Percentiles rank a stretch among this genome's conserved stretches.
phyloP scores from a whole-genome alignment of 2,113 vertebrate genomes.

The Asarcornis scutulata region DNA sequence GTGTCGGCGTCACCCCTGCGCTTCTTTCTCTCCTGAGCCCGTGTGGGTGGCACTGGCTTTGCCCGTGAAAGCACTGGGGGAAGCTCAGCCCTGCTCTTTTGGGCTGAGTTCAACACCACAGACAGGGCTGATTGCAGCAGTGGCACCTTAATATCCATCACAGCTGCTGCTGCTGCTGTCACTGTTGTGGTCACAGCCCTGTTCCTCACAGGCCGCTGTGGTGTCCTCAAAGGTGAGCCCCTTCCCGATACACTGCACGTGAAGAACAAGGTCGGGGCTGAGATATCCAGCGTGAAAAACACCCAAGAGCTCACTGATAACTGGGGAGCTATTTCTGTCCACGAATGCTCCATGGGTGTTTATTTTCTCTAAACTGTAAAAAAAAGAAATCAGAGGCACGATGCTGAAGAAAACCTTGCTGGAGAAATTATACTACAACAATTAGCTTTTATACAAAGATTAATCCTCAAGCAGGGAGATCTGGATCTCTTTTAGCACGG shows the following conservation, averaged over 20 bases:
- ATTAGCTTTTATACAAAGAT: constrained; percentile 31
- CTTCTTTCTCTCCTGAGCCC: background rate
- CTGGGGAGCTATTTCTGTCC: background rate
- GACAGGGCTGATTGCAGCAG: background rate
- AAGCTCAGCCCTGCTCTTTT: background rate
- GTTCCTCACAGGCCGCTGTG: background rate
- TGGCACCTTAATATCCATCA: background rate
- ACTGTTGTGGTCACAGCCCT: background rate
- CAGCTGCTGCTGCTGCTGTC: background rate
- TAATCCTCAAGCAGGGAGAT: background rate
- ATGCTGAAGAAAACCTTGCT: constrained; percentile 16
- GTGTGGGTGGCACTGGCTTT: background rate
- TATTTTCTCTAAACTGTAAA: background rate
- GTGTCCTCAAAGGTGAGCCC: background rate
- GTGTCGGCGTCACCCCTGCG: constrained; percentile 2
- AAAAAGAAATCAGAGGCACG: constrained; percentile 19
- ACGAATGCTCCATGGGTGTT: background rate
- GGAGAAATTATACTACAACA: background rate
- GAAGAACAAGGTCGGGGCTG: background rate
- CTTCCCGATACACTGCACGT: background rate
- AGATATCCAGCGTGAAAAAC: background rate
- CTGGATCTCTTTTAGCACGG: background rate
- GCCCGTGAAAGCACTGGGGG: background rate
- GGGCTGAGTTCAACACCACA: background rate
- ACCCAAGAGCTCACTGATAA: background rate